Percentiles rank a stretch among this genome's conserved stretches.
Conservation (phyloP, 2,113 vertebrate genomes). For the Eurypyga helias region DNA sequence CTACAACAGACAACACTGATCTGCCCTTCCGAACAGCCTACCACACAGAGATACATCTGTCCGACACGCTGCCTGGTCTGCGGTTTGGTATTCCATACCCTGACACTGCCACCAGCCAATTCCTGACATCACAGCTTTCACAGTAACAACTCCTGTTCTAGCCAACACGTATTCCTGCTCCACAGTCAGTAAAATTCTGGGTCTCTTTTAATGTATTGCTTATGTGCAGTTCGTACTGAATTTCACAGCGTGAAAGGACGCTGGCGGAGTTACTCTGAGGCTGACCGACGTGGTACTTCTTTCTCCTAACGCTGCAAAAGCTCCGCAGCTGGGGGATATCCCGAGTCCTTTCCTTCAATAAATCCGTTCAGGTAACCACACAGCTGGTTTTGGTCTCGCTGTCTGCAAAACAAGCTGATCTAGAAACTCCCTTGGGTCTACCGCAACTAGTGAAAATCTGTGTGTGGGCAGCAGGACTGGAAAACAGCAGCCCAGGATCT, state of each 20-base stretch:
- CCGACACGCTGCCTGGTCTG: accelerated
- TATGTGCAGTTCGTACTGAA: neutral
- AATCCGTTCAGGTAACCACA: neutral
- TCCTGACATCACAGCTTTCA: neutral
- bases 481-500: no score
- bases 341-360: neutral
- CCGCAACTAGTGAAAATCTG: no score
- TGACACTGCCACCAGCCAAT: neutral
- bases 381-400: neutral
- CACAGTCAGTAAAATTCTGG: neutral
- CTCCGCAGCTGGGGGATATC: neutral
- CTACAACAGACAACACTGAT: neutral
- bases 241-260: neutral
- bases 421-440: neutral
- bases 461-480: neutral
- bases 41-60: accelerated
- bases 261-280: no score
- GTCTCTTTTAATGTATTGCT: neutral
- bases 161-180: neutral
- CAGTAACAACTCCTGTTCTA: neutral
- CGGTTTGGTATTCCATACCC: neutral
- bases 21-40: neutral
- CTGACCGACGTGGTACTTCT: neutral
- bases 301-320: neutral
- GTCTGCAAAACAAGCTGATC: neutral